Base-by-base conservation (phyloP, 2,888 invertebrate species). In the Andrena flavipes region DNA sequence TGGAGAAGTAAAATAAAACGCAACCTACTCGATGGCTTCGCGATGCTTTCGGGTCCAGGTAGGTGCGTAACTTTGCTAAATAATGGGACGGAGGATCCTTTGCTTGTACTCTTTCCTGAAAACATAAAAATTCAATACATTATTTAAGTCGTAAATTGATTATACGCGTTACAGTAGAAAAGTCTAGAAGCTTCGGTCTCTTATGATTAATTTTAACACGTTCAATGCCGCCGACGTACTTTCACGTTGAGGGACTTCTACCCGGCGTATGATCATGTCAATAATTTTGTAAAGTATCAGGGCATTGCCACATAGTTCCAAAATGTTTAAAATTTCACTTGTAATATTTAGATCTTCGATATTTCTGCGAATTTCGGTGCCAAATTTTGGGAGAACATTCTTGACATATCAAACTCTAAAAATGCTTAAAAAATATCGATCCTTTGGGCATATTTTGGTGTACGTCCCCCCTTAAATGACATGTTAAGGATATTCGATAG, bases 11-110 rank as follows among this genome's bases (percentile, higher is more conserved):
- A 79, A 79, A 77, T 20, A 54, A 74, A 42, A 64, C 78, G 80
- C 85, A 77, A 96, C 97, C 96, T 95, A 98, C 98, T 96, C 98
- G 96, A 94, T 98, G 98, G 95, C 98, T 98, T 92, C 98, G 96
- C 64, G 98, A 98, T 65, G 99, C 98, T 94, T 98, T 98, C 3
- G 99, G 99, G 94, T 99, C 99, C 94, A 99, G 96, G 95, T 99
- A 99, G 7, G 99, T 98, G 91, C 97, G 96, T 91, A 99, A 95
- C 94, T 99, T 99, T 94, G 97, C 97, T 94, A 99, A 96, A 95
- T 99, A 99, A 94, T 98, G 98, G 76, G 98, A 96, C 67, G 99
- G 99, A 68, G 99, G 98, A 94, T 99, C 98, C 95, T 99, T 99
- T n/a, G 98, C 99, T 93, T 98, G 98, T 90, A 99, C 99, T 96